Evolutionary conservation across 1,140 invertebrate genomes (phyloP), one percentile per base, ranked within the genome.

Genomic region (Epicauta chinensis): DNA sequence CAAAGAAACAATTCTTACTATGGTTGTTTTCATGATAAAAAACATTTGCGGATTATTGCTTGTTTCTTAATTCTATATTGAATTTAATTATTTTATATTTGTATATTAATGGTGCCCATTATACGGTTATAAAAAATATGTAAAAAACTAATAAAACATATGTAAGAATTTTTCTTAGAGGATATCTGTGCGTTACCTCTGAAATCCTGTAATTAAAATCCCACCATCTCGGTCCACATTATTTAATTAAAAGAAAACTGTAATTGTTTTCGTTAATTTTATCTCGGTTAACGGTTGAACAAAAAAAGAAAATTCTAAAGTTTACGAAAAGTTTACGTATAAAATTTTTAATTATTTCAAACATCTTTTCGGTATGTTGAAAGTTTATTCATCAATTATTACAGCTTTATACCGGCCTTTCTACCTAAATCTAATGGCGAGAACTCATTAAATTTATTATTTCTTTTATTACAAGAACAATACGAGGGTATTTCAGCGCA

Each of bases 31-130:
- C 5, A n/a, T 11, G 32, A 34, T n/a, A 3, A 34, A n/a, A n/a
- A 12, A 7, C 10, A n/a, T 34, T 34, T 34, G 10, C 32, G 5
- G 12, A 11, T 34, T 23, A 23, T 23, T 23, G 23, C 23, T 23
- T 23, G 23, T 23, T 23, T 23, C 23, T 23, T 23, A 34, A 34
- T 6, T 11, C 10, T 34, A 34, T 3, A 7, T 34, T 34, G n/a
- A 36, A 47, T 23, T 34, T n/a, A 47, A 39, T 49, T 31, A 49
- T 53, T 53, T 53, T 53, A 35, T 53, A 53, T 46, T 31, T 53
- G 45, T 53, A 51, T 51, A 43, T 51, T 51, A 51, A 13, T 53
- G 51, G 51, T 53, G 51, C 51, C 51, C 51, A 39, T 53, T 53
- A 23, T 23, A 23, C 7, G 23, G 23, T 46, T 16, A 47, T 11